phyloP scores from a whole-genome alignment of 2,797 vertebrate genomes.

The Enteromius thamalakanensis region DNA sequence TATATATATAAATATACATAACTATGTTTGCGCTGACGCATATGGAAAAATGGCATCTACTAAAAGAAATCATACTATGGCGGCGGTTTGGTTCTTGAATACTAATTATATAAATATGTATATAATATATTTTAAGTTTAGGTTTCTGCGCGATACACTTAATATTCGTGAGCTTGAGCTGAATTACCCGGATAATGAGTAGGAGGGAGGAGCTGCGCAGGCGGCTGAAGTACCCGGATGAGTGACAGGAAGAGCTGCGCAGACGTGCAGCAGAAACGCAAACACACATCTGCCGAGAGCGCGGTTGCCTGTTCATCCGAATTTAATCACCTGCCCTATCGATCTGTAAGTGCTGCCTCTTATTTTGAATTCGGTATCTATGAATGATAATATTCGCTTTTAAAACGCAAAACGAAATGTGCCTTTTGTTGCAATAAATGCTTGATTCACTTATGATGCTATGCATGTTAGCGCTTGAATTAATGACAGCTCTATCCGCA shows the following conservation, averaged over 20 bases:
- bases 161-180: too few species aligned
- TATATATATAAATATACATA: too few species aligned
- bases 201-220: conserved; percentile 1
- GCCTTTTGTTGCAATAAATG: neutral
- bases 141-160: neutral
- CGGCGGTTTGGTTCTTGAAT: neutral
- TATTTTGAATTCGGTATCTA: neutral
- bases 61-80: neutral
- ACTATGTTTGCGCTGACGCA: neutral
- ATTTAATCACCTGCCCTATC: neutral
- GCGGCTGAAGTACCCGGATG: conserved; percentile 44
- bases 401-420: neutral
- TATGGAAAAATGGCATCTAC: neutral
- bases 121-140: neutral
- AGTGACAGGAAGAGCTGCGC: conserved; percentile 42
- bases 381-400: neutral
- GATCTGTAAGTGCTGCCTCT: conserved; percentile 16
- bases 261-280: conserved; percentile 13
- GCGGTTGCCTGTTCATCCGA: neutral
- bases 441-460: conserved; percentile 18
- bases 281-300: neutral
- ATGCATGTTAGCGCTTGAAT: conserved; percentile 27
- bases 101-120: neutral
- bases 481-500: conserved; percentile 1
- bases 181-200: neutral